Conservation (phyloP, 2,888 invertebrate species). For the Cepaea hortensis region DNA sequence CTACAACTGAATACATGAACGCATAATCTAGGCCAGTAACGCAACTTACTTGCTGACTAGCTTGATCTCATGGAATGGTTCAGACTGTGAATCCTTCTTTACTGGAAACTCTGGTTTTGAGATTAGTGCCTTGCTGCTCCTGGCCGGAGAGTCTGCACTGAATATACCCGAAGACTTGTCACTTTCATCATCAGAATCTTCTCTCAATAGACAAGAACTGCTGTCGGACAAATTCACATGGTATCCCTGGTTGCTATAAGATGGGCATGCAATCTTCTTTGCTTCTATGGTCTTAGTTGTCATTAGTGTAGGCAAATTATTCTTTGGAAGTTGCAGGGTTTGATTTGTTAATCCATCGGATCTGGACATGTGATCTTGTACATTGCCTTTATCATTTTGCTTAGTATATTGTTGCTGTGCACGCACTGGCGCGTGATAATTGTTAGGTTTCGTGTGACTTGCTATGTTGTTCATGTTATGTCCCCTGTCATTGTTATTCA, state of each 20-base stretch:
- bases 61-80: neutral
- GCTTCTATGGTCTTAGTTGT: neutral
- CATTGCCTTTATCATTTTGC: neutral
- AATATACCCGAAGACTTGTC: constrained; percentile 40
- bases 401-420: too few species aligned
- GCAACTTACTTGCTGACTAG: constrained; percentile 2
- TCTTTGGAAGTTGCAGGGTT: constrained; percentile 2
- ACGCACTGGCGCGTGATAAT: too few species aligned
- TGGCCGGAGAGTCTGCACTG: constrained; percentile 35
- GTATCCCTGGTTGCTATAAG: neutral
- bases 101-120: neutral
- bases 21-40: too few species aligned
- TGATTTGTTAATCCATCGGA: neutral
- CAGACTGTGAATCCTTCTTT: constrained; percentile 37
- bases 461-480: neutral
- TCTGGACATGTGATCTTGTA: too few species aligned
- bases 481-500: neutral
- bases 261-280: neutral
- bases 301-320: neutral
- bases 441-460: too few species aligned
- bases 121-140: constrained; percentile 9
- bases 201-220: constrained; percentile 2
- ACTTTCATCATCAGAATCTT: constrained; percentile 9
- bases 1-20: too few species aligned
- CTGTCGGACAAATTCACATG: neutral